Evolutionary conservation across 2,113 vertebrate species (phyloP), one percentile per base, ranked within the genome.

Genomic region (Neodontobutis hainanensis): DNA sequence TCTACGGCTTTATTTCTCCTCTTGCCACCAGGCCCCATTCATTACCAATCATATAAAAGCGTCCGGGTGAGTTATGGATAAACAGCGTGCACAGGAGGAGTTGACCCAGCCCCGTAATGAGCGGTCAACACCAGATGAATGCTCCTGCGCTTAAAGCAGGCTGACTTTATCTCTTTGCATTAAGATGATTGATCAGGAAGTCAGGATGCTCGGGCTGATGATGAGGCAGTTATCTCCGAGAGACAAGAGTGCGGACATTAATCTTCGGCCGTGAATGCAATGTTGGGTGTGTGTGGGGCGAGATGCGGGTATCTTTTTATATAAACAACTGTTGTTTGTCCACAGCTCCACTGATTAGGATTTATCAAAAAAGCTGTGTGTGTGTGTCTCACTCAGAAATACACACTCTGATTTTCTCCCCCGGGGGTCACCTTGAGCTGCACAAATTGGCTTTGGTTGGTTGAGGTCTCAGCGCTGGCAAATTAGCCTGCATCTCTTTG

Each of bases 101-200:
- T 50, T 72, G 53, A 46, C 47, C 43, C 38, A 9, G 58, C 55
- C 66, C 38, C 40, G 5, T 77, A 73, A 80, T 70, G 76, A 80
- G 73, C 10, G 19, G 74, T 78, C 63, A 49, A 49, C 43, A 3
- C 32, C 52, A 50, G 56, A 57, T 6, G 69, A 77, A 73, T 38
- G 61, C 0, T n/a, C 34, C 73, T 44, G 80, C 51, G 71, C 73
- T 78, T 73, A 27, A 68, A 78, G 78, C 76, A 68, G 76, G 55
- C 67, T 42, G 66, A 60, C 60, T 59, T 77, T 69, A 75, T 87
- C 86, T 80, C 71, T 84, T 78, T 78, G 74, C 78, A 85, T 87
- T 83, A 81, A 53, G 55, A 72, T 87, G 83, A 89, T 84, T 84
- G 84, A 89, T 88, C 77, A 85, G 79, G 56, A 11, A 65, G 74